Evolutionary conservation across 2,797 vertebrate species (phyloP), one percentile per base, ranked within the genome.

Genomic region (Eospalax fontanierii): DNA sequence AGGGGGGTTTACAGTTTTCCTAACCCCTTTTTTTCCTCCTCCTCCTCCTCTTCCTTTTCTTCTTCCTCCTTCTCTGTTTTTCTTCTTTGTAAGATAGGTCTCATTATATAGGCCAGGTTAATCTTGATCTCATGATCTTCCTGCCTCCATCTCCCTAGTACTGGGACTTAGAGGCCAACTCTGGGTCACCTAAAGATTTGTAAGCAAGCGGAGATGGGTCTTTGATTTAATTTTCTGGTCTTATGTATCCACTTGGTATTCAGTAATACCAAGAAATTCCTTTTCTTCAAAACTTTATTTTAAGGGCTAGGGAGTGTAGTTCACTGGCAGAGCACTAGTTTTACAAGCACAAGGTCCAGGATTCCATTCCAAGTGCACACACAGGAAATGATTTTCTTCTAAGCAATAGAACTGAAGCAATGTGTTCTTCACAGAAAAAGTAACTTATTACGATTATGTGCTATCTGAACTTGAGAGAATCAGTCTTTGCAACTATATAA

Each of bases 401-500:
- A 88, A 71, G 73, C 21, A 79, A 16, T 61, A 82, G 38, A 94
- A 63, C 40, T 92, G 66, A 76, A 79, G 43, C 54, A 61, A 22
- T 35, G 2, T 93, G 14, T 93, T 90, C 57, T 80, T 87, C 11
- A 38, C 50, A 63, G 46, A 76, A 85, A 88, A 91, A 83, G 35
- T 75, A 63, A 57, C 16, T 92, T 89, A 81, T 92, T 89, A 80
- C 78, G 15, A 38, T 82, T 78, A 90, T n/a, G 68, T 76, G 70
- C 46, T 74, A 22, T 88, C 46, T 24, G 81, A 33, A 90, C 38
- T 71, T 61, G 21, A 38, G 57, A 83, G 54, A 82, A 68, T 93
- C 66, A 50, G 73, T 93, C 30, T 93, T 89, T 83, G 16, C 87
- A 90, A 92, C 70, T 86, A 22, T 61, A 59, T 82, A 46, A 84